These are phyloP conservation scores for Chrysomela aeneicollis DNA, from an alignment of 2,888 invertebrate species.

Conservation along the genomic window DNA sequence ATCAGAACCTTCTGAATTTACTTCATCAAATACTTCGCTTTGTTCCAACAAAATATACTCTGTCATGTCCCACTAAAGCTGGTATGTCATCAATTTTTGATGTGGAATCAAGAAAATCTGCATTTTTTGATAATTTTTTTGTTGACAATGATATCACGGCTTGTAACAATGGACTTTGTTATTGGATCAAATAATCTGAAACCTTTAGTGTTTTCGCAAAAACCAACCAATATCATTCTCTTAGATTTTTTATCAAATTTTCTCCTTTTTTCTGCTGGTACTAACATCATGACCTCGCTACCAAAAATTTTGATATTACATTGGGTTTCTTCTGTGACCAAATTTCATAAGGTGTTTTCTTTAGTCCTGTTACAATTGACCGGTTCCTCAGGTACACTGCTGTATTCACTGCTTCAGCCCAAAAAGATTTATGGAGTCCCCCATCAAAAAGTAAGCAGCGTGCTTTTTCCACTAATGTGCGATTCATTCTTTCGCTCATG, in stretches of 20 bases:
- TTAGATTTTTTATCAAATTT: constrained; percentile 35
- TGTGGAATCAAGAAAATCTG: constrained; percentile 18
- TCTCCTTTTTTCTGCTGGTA: constrained; percentile 29
- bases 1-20: background rate
- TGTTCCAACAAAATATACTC: background rate
- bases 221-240: constrained; percentile 28
- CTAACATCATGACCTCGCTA: constrained; percentile 18
- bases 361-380: constrained; percentile 8
- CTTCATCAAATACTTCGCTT: too few relatives aligned
- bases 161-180: constrained; percentile 13
- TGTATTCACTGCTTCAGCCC: too few relatives aligned
- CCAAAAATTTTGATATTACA: constrained; percentile 8
- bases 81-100: background rate
- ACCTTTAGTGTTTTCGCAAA: constrained; percentile 25
- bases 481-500: constrained; percentile 44
- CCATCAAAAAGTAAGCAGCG: constrained; percentile 47
- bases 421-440: too few relatives aligned
- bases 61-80: too few relatives aligned
- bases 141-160: constrained; percentile 16
- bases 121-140: constrained; percentile 8
- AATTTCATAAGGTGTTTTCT: constrained; percentile 12
- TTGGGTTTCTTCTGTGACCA: constrained; percentile 3
- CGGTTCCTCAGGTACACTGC: too few relatives aligned
- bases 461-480: constrained; percentile 45
- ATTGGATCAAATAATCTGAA: constrained; percentile 27